Evolutionary conservation across 2,797 vertebrate species (phyloP).

Genomic region (Sebastes itinus): DNA sequence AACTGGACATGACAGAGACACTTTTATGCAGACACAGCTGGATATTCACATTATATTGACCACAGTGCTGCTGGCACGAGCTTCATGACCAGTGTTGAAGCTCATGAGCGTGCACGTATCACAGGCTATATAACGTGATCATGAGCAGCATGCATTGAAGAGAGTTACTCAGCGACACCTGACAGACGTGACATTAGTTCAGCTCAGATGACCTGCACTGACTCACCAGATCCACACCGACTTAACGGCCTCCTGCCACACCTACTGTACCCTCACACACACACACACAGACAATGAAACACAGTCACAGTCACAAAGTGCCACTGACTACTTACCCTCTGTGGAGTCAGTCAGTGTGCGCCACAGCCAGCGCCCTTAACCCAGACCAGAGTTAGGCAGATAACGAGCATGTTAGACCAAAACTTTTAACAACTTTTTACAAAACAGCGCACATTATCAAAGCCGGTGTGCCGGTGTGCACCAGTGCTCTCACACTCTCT

Average conservation of each 20-base stretch:
- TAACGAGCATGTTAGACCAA: conserved; percentile 30
- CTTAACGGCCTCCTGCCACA: conserved; percentile 50
- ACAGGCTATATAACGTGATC: background rate
- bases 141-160: background rate
- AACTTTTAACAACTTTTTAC: conserved; percentile 32
- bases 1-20: background rate
- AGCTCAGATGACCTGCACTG: conserved; percentile 58
- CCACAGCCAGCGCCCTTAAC: conserved; percentile 73
- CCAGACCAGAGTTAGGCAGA: background rate
- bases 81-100: background rate
- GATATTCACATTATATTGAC: background rate
- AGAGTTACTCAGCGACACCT: background rate
- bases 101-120: background rate
- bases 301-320: background rate
- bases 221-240: conserved; percentile 41
- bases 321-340: conserved; percentile 61
- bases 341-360: conserved; percentile 68
- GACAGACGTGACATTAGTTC: conserved; percentile 21
- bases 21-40: background rate
- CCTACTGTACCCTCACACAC: conserved; percentile 34
- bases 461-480: conserved; percentile 30
- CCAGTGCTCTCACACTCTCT: conserved; percentile 1
- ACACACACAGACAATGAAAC: background rate
- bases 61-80: background rate
- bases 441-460: background rate